These are phyloP conservation scores for Hedya salicella DNA, from an alignment of 2,888 invertebrate genomes.

Conservation along the genomic window DNA sequence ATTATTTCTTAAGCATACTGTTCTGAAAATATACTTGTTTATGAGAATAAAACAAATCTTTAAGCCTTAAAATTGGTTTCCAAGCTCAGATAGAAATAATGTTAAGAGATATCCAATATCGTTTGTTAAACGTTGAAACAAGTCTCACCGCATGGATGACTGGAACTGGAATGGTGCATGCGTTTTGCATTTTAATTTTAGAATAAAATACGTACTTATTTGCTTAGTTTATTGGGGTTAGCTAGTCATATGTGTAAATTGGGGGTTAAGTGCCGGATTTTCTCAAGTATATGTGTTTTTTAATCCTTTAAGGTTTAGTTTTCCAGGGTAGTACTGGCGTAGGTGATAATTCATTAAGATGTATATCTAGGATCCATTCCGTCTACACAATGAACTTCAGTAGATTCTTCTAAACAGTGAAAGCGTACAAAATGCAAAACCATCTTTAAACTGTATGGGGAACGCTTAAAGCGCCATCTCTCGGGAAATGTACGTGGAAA, in stretches of 20 bases:
- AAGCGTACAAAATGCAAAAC: too few species aligned
- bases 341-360: neutral
- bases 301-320: neutral
- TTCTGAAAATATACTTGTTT: too few species aligned
- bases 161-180: conserved; percentile 61
- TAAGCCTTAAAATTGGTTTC: neutral
- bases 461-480: too few species aligned
- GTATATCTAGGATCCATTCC: too few species aligned
- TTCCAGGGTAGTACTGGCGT: conserved; percentile 1
- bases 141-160: conserved; percentile 61
- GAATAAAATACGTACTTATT: neutral
- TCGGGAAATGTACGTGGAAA: too few species aligned
- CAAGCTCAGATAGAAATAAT: neutral
- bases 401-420: too few species aligned
- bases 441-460: too few species aligned
- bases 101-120: too few species aligned
- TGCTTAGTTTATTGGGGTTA: conserved; percentile 19
- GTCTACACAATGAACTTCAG: too few species aligned
- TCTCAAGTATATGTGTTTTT: neutral
- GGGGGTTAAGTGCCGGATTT: conserved; percentile 15
- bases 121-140: neutral
- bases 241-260: conserved; percentile 20
- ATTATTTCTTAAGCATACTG: too few species aligned
- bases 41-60: too few species aligned
- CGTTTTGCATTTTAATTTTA: conserved; percentile 67